A percentile compares a stretch with the other conserved stretches of the same genome.
Evolutionary conservation across 2,797 vertebrate species (phyloP).

Genomic region (Lithobates sylvaticus): DNA sequence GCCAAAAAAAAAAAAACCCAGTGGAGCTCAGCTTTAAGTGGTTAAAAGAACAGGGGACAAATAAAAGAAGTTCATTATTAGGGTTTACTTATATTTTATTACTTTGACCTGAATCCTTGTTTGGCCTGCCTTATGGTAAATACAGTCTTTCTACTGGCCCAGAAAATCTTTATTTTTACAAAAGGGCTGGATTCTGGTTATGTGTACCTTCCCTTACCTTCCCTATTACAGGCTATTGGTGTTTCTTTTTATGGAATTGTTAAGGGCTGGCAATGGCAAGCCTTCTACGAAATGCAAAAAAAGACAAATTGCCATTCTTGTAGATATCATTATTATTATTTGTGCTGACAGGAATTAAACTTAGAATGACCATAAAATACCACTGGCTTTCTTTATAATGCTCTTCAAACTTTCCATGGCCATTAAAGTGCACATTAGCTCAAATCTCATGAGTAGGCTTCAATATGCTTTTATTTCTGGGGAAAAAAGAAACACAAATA

Average conservation of each 20-base stretch:
- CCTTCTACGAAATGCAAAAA: slow-evolving; percentile 21
- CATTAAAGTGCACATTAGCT: slow-evolving; percentile 51
- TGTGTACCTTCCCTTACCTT: neutral
- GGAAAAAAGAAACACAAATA: slow-evolving; percentile 15
- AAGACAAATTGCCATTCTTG: slow-evolving; percentile 26
- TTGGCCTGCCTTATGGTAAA: neutral
- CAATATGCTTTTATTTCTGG: slow-evolving; percentile 46
- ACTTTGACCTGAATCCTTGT: neutral
- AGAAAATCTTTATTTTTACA: neutral
- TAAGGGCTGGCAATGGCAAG: neutral
- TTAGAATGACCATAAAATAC: slow-evolving; percentile 18
- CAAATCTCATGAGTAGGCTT: slow-evolving; percentile 33
- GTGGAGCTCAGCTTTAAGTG: too few relatives aligned
- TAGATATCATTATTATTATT: slow-evolving; percentile 40
- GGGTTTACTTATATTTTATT: too few relatives aligned
- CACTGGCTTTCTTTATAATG: slow-evolving; percentile 30
- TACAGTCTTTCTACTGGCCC: neutral
- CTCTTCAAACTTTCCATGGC: slow-evolving; percentile 24
- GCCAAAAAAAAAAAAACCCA: too few relatives aligned
- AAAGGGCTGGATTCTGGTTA: neutral
- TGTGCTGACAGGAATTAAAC: slow-evolving; percentile 36
- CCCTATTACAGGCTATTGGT: neutral
- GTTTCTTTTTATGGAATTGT: neutral
- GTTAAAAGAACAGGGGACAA: too few relatives aligned
- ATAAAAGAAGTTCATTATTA: too few relatives aligned